Conservation (phyloP, 1,140 invertebrate species). For the Monomorium pharaonis region DNA sequence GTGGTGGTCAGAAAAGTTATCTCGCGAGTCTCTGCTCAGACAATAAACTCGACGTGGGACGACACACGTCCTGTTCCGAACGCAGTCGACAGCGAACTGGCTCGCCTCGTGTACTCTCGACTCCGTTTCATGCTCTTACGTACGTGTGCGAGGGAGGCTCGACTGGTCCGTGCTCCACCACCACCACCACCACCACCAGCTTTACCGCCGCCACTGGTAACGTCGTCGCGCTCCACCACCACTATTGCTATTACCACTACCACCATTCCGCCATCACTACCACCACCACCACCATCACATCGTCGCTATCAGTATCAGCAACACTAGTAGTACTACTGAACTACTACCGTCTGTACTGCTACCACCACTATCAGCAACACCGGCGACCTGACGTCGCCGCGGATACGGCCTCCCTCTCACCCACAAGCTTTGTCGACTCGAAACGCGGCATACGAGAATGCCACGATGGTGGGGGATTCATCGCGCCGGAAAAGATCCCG, state of each 20-base stretch:
- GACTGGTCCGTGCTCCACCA: slow-evolving; percentile 53
- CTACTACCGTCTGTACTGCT: slow-evolving; percentile 22
- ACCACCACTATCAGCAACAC: slow-evolving; percentile 14
- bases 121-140: slow-evolving; percentile 64
- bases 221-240: not conserved
- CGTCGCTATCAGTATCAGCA: slow-evolving; percentile 10
- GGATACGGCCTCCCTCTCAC: slow-evolving; percentile 7
- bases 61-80: slow-evolving; percentile 51
- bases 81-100: slow-evolving; percentile 72
- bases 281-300: not conserved
- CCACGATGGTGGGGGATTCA: slow-evolving; percentile 23
- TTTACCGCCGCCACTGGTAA: not conserved
- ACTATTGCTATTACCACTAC: not conserved
- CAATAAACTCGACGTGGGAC: not conserved
- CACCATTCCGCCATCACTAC: slow-evolving; percentile 9
- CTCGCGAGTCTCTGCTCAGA: not conserved
- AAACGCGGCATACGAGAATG: slow-evolving; percentile 30
- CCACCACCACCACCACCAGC: not conserved
- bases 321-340: slow-evolving; percentile 57
- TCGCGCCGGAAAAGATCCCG: slow-evolving; percentile 47
- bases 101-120: slow-evolving; percentile 69
- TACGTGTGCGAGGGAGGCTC: slow-evolving; percentile 71
- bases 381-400: slow-evolving; percentile 12
- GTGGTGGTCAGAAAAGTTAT: too few species aligned
- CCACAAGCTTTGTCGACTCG: slow-evolving; percentile 51